Base-by-base conservation (phyloP, 2,113 vertebrate genomes). In the Glaucomys volans region DNA sequence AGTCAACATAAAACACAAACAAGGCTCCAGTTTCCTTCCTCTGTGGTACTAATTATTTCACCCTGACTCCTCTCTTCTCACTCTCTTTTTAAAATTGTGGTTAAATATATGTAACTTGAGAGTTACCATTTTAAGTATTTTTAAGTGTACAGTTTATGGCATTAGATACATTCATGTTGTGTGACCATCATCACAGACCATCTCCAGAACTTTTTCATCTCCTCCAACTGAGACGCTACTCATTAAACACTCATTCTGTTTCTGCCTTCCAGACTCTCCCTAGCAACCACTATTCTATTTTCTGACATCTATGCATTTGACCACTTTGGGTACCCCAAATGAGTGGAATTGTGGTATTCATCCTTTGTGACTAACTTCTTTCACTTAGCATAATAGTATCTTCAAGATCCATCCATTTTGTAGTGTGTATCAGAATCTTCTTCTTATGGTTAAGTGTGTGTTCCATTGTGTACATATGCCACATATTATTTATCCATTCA, bases 401-500 rank as follows among this genome's bases (percentile, higher is more conserved):
- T 66, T 92, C 32, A 80, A 10, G n/a, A 7, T 85, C 71, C 52
- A 40, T 47, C 24, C 17, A 6, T 62, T 30, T 32, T 91, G 24
- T 59, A 82, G 32, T 62, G 69, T 59, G 32, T 77, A 59, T 79
- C 74, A 89, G 74, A 72, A 83, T 74, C 75, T 90, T 77, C 71
- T 96, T 84, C 79, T 72, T 50, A n/a, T 52, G 20, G n/a, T 86
- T 81, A 81, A 90, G 26, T 92, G 35, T 57, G 47, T 71, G 44
- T 37, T 37, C 17, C 9, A 4, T 59, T 97, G 28, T 81, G 35
- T 94, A 8, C 14, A 4, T 50, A 35, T 75, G 35, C 35, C 54
- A 32, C 9, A 28, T 76, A 87, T 88, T 91, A 42, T 87, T 88
- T 94, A 83, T 52, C 30, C 72, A 5, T 95, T 89, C 32, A 62